phyloP scores from a whole-genome alignment of 2,797 vertebrate species.

The Poeciliopsis turneri region DNA sequence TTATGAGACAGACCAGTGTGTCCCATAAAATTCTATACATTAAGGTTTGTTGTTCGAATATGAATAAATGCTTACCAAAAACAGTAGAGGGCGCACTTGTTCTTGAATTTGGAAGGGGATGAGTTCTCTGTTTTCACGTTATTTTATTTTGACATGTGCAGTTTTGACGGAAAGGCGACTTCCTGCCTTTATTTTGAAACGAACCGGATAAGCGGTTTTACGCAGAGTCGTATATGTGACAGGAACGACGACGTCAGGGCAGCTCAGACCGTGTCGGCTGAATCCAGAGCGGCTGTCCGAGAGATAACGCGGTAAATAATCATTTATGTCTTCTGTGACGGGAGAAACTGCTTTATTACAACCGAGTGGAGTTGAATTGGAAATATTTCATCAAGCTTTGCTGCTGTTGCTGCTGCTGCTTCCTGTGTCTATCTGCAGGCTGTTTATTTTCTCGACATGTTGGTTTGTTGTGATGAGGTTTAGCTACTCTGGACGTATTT shows the following conservation, averaged over 20 bases:
- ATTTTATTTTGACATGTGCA: conserved; percentile 33
- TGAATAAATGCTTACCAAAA: neutral
- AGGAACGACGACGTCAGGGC: conserved; percentile 7
- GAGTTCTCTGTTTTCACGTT: neutral
- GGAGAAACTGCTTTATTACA: neutral
- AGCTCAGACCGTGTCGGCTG: neutral
- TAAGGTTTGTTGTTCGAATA: neutral
- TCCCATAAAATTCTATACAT: neutral
- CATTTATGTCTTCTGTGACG: neutral
- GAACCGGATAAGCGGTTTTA: conserved; percentile 49
- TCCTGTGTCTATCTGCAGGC: neutral
- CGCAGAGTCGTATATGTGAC: conserved; percentile 28
- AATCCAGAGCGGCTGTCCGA: neutral
- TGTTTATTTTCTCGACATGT: neutral
- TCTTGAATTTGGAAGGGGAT: neutral
- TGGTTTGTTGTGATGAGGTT: neutral
- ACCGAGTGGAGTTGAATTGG: neutral
- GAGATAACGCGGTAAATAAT: conserved; percentile 49
- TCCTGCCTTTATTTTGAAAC: conserved; percentile 48
- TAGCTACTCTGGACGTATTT: neutral
- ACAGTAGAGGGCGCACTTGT: neutral
- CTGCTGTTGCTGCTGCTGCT: neutral
- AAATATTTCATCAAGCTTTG: too few relatives aligned
- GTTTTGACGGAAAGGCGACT: neutral
- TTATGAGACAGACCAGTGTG: neutral